Base-by-base conservation (phyloP, 1,140 invertebrate species). In the Drosophila ercepeae region DNA sequence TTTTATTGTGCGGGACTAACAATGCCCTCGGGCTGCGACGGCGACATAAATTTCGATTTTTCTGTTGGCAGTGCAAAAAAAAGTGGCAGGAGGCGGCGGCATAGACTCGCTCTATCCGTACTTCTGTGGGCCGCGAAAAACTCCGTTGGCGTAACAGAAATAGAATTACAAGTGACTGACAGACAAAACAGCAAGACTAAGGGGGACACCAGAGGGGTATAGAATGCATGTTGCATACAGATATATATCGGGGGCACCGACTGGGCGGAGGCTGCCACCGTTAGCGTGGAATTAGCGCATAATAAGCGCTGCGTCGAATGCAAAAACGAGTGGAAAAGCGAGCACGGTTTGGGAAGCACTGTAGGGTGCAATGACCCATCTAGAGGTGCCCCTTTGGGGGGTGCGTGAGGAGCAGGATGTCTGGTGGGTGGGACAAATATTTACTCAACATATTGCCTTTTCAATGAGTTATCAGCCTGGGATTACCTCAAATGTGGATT, bases 1-100 rank as follows among this genome's bases (percentile, higher is more conserved):
- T 36, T 36, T 36, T 79, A 60, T 78, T 75, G 16, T 64, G 60
- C 42, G 46, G 57, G 18, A 59, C 81, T 71, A 68, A 88, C 81
- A 86, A 86, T 88, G 81, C 72, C 67, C 76, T 69, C 79, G 65
- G 50, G 36, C 73, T 59, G 76, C 70, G 50, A 67, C 46, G 29
- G 51, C 81, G 68, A 86, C 81, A 86, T 88, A 86, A 86, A 86
- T 86, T 86, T 86, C 73, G 69, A 84, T 86, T 84, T 84, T 75
- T 58, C 42, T 61, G 65, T 83, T 78, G 77, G 77, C 67, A 76
- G 57, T 81, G 78, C 77, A 76, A 76, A 82, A 79, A 76, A 55
- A 7, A 27, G 5, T 0, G 49, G 3, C 7, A 23, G 49, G 42
- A 19, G 13, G 36, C n/a, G 29, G 36, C 21, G 4, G 16, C 14